Evolutionary conservation across 1,140 invertebrate species (phyloP).

Genomic region (Phocides pigmalion): DNA sequence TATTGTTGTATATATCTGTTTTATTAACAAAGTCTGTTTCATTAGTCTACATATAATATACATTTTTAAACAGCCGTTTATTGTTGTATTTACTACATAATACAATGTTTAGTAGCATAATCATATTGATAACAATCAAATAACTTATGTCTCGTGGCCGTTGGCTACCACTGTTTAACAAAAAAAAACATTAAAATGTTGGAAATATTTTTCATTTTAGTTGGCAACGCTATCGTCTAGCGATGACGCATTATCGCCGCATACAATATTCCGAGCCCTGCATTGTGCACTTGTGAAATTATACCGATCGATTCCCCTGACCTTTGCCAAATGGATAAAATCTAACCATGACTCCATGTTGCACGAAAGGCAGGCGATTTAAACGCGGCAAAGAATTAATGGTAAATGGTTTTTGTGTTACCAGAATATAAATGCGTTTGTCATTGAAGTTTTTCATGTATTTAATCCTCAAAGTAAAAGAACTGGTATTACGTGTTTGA

Average conservation of each 20-base stretch:
- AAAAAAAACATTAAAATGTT: too few relatives aligned
- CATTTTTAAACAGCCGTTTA: too few relatives aligned
- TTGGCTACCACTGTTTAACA: too few relatives aligned
- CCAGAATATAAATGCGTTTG: not conserved
- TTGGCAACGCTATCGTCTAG: not conserved
- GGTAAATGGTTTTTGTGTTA: not conserved
- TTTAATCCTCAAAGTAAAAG: not conserved
- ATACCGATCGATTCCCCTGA: conserved; percentile 15
- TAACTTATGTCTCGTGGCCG: too few relatives aligned
- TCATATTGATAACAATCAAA: too few relatives aligned
- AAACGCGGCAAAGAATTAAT: not conserved
- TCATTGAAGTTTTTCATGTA: not conserved
- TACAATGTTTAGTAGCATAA: too few relatives aligned
- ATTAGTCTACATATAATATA: too few relatives aligned
- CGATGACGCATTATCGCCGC: conserved; percentile 1
- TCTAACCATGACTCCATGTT: conserved; percentile 21
- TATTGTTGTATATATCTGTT: too few relatives aligned
- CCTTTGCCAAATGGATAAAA: conserved; percentile 18
- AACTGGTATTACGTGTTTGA: too few relatives aligned
- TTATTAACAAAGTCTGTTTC: too few relatives aligned
- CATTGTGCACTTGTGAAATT: conserved; percentile 20
- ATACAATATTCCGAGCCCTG: conserved; percentile 10
- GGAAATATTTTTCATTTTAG: too few relatives aligned
- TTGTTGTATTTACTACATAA: too few relatives aligned
- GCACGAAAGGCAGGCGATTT: conserved; percentile 6